Conservation (phyloP, 2,888 invertebrate species). For the Acanthosepion esculentum region DNA sequence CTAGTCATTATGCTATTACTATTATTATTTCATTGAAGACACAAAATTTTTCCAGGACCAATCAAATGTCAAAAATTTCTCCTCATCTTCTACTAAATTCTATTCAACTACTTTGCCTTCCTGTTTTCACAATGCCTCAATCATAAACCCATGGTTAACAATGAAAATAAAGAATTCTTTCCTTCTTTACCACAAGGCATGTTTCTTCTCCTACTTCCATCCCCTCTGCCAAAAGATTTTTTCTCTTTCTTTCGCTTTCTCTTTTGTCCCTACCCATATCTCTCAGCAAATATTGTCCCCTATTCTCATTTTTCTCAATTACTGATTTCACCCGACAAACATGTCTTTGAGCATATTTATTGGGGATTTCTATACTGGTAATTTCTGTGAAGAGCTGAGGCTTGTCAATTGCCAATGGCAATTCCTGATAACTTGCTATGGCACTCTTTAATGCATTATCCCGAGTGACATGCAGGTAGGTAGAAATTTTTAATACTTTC, state of each 20-base stretch:
- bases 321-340: background rate
- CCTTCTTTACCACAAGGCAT: background rate
- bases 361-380: background rate
- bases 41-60: background rate
- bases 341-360: background rate
- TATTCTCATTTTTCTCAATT: background rate
- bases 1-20: background rate
- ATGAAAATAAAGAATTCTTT: background rate
- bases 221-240: background rate
- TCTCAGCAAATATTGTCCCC: background rate
- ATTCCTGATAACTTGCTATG: background rate
- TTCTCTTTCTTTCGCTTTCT: too few relatives aligned
- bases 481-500: background rate
- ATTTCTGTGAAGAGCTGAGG: background rate
- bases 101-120: background rate
- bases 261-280: background rate
- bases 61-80: background rate
- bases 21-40: background rate
- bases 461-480: background rate
- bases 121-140: background rate
- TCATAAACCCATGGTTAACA: background rate
- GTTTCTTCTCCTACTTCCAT: background rate
- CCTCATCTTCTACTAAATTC: background rate
- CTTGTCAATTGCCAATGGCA: background rate
- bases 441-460: background rate